These are phyloP conservation scores for Aphelinus certus DNA, from an alignment of 1,140 invertebrate species.

Conservation along the genomic window DNA sequence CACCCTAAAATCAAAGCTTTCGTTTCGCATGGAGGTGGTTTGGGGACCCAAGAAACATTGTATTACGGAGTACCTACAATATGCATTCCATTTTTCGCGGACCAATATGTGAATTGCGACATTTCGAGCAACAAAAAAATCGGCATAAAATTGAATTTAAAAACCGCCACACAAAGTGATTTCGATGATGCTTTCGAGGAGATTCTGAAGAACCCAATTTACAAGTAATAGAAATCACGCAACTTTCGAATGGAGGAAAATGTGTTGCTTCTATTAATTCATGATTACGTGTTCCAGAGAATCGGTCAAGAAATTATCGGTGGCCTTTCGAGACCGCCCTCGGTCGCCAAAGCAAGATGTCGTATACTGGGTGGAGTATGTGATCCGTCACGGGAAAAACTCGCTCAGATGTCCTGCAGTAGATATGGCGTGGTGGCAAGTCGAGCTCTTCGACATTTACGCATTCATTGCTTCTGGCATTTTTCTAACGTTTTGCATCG, in stretches of 20 bases:
- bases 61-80: conserved; percentile 77
- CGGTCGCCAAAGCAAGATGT: conserved; percentile 49
- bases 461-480: conserved; percentile 8
- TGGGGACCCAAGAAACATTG: conserved; percentile 76
- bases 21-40: conserved; percentile 76
- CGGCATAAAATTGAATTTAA: conserved; percentile 52
- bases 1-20: conserved; percentile 76
- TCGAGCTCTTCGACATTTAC: conserved; percentile 51
- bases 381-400: conserved; percentile 54
- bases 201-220: conserved; percentile 54
- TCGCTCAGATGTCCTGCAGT: conserved; percentile 47
- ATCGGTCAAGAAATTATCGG: conserved; percentile 52
- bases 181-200: conserved; percentile 52
- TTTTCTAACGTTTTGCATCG: too few species aligned
- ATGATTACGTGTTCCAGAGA: conserved; percentile 35
- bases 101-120: conserved; percentile 71
- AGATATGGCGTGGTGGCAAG: conserved; percentile 51
- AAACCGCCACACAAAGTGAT: conserved; percentile 52
- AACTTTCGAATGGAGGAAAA: not conserved
- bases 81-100: conserved; percentile 74
- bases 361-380: conserved; percentile 60
- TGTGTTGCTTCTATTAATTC: too few species aligned
- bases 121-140: conserved; percentile 42
- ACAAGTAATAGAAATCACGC: conserved; percentile 40
- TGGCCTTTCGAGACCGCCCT: conserved; percentile 51